A percentile compares a stretch with the other conserved stretches of the same genome.
These are phyloP conservation scores for Meloidogyne floridensis DNA, from an alignment of 1,140 invertebrate species.

Conservation along the genomic window DNA sequence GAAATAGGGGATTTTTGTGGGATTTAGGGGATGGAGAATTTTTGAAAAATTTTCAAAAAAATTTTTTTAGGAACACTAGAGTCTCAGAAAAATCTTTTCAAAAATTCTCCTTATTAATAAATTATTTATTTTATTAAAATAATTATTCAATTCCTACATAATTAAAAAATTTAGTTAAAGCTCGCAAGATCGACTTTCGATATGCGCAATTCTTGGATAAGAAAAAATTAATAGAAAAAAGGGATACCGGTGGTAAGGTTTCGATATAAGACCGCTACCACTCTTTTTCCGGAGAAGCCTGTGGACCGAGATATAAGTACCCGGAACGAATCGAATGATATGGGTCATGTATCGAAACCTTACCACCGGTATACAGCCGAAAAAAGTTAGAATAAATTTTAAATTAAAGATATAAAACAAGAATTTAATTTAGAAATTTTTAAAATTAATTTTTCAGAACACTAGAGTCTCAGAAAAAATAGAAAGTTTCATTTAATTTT, in stretches of 20 bases:
- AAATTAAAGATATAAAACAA: no score
- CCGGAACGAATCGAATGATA: no score
- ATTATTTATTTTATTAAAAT: no score
- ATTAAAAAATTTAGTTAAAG: background rate
- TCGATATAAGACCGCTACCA: no score
- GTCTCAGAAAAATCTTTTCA: background rate
- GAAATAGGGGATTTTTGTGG: background rate
- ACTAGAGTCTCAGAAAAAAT: no score
- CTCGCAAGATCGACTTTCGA: background rate
- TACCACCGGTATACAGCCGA: background rate
- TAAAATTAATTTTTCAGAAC: no score
- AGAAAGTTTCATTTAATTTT: background rate
- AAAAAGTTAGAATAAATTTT: background rate
- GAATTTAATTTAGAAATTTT: no score
- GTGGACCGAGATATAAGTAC: no score
- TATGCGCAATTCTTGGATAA: background rate
- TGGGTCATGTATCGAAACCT: no score
- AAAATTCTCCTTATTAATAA: background rate
- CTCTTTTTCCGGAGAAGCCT: no score
- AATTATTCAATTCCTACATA: background rate
- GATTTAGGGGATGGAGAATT: background rate
- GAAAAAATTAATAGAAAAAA: background rate
- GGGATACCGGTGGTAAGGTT: no score
- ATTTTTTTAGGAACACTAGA: background rate
- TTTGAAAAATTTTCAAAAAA: background rate